phyloP scores from a whole-genome alignment of 2,797 vertebrate species.

The Sitta carolinensis region DNA sequence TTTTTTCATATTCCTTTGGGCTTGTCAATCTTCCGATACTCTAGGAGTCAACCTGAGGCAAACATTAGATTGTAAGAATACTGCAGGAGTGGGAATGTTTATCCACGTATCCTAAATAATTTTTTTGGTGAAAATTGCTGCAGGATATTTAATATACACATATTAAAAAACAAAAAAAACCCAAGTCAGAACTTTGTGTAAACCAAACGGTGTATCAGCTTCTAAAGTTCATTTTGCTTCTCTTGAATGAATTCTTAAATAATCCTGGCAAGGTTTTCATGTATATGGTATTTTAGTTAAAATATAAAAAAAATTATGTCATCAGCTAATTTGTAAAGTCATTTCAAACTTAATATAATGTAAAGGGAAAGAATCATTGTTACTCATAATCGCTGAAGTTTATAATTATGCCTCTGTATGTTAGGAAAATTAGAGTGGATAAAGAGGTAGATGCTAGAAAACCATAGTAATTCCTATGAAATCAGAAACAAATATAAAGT shows the following conservation, averaged over 20 bases:
- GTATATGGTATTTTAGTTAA: not conserved
- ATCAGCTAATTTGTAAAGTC: not conserved
- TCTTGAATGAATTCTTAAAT: not conserved
- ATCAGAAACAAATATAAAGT: not conserved
- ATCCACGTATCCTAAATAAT: not conserved
- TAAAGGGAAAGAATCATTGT: not conserved
- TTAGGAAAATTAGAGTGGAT: not conserved
- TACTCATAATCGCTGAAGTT: not conserved
- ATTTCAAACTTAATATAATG: not conserved
- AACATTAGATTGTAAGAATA: not conserved
- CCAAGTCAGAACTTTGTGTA: not conserved
- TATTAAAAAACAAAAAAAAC: not conserved
- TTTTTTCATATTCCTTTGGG: not conserved
- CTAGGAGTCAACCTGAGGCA: not conserved
- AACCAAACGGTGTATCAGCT: accelerated
- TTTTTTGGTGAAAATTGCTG: not conserved
- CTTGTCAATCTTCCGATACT: not conserved
- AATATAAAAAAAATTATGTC: not conserved
- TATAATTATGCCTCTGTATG: not conserved
- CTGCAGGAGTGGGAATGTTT: not conserved
- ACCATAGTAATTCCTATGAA: not conserved
- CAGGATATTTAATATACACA: not conserved
- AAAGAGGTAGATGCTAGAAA: not conserved
- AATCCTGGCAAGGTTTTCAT: not conserved
- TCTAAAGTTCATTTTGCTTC: not conserved